A percentile compares a stretch with the other conserved stretches of the same genome.
Conservation (phyloP, 1,140 invertebrate genomes). For the Condylostylus longicornis region DNA sequence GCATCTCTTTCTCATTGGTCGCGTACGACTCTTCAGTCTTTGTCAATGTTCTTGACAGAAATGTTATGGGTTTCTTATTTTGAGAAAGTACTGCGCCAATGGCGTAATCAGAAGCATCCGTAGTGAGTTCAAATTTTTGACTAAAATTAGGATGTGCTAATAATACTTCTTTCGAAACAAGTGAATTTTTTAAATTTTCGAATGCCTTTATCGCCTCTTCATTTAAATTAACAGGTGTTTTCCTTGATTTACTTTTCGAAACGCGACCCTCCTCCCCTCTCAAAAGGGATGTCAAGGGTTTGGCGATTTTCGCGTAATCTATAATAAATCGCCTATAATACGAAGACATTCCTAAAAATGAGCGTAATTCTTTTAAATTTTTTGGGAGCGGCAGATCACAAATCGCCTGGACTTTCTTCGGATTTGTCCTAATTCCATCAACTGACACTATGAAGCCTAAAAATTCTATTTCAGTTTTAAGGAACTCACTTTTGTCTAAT, state of each 20-base stretch:
- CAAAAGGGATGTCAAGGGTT: constrained; percentile 7
- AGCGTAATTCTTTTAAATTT: constrained; percentile 7
- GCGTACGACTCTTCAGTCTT: constrained; percentile 18
- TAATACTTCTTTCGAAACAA: constrained; percentile 28
- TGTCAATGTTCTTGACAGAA: constrained; percentile 16
- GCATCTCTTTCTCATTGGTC: constrained; percentile 17
- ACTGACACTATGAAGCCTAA: constrained; percentile 10
- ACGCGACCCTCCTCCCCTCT: constrained; percentile 5
- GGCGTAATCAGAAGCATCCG: constrained; percentile 19
- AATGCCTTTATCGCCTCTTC: constrained; percentile 19
- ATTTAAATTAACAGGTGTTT: constrained; percentile 1
- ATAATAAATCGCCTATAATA: constrained; percentile 17
- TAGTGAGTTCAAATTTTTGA: constrained; percentile 18
- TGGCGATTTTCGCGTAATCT: constrained; percentile 10
- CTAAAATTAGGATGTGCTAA: constrained; percentile 25
- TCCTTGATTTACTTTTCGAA: constrained; percentile 2
- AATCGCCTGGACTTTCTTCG: constrained; percentile 11
- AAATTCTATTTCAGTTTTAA: constrained; percentile 7
- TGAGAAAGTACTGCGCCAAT: constrained; percentile 25
- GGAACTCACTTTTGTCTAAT: neutral
- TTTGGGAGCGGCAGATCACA: constrained; percentile 8
- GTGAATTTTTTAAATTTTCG: constrained; percentile 23
- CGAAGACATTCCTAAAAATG: constrained; percentile 8
- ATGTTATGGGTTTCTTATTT: constrained; percentile 10
- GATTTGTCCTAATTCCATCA: constrained; percentile 11